Conservation (phyloP, 1,140 invertebrate genomes). For the Procambarus virginalis region DNA sequence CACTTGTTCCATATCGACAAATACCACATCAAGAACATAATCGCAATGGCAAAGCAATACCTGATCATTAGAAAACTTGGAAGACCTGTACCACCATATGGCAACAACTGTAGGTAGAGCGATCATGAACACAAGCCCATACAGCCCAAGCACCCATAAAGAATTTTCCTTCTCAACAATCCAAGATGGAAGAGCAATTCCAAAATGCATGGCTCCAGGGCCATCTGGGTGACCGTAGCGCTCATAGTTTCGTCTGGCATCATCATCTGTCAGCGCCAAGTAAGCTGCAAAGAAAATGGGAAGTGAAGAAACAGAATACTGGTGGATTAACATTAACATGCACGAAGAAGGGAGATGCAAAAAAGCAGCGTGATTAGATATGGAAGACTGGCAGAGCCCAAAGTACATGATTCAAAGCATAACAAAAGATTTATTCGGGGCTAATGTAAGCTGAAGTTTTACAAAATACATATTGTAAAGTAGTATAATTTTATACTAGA, state of each 20-base stretch:
- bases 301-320: no score
- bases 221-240: constrained; percentile 99
- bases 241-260: constrained; percentile 97
- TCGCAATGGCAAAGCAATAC: constrained; percentile 73
- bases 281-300: constrained; percentile 75
- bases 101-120: constrained; percentile 78
- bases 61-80: constrained; percentile 96
- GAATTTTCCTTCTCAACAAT: constrained; percentile 99
- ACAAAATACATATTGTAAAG: no score
- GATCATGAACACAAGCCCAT: constrained; percentile 98
- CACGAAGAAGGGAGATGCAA: no score
- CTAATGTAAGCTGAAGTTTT: no score
- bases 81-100: constrained; percentile 99
- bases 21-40: constrained; percentile 62
- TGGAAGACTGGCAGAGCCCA: no score
- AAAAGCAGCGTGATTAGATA: no score
- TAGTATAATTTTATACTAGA: no score
- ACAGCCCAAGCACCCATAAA: constrained; percentile 94
- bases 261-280: constrained; percentile 94
- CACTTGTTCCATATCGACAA: not conserved
- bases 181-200: constrained; percentile 99
- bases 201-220: constrained; percentile 98
- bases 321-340: no score
- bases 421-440: no score
- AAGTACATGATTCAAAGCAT: no score